Base-by-base conservation (phyloP, 2,797 vertebrate genomes). In the Falco peregrinus region DNA sequence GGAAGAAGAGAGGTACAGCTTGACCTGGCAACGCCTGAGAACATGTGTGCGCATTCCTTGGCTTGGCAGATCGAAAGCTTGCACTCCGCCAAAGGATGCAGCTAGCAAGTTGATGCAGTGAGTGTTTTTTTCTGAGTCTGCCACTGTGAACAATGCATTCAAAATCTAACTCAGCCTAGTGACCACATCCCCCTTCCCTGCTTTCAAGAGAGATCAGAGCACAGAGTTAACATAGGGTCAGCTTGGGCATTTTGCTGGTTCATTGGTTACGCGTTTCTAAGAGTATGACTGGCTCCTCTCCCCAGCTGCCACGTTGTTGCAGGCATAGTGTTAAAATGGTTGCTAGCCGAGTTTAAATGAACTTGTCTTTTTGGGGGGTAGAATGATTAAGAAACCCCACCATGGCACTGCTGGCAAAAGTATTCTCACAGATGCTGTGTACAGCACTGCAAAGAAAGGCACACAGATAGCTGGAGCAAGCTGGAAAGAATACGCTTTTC, bases 31-130 rank as follows among this genome's bases (percentile, higher is more conserved):
- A 51, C 3, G 6, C 11, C 18, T 39, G 50, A 82, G 39, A 82
- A 76, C 14, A 13, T 0, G 1, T 2, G 13, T 17, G 19, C 3
- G 4, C 16, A 64, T 77, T 57, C 60, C 65, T n/a, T 20, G 9
- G 43, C 20, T 26, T 41, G 26, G 48, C 13, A 76, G n/a, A 14
- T 21, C 26, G 53, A 60, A 25, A 61, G 31, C 50, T 65, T 29
- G 33, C 7, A 22, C 29, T 41, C 41, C 57, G 43, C 35, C 29
- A 33, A 56, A 56, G 33, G 59, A 33, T 11, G 35, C 51, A 28
- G 10, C 43, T 41, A 33, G 11, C 24, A 54, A 60, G 35, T 31
- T 69, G 28, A n/a, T 26, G 39, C 26, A 57, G 28, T 2, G 12
- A 73, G 48, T 20, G 22, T 19, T 81, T 39, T 50, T 88, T 88